Evolutionary conservation across 2,888 invertebrate genomes (phyloP).

Genomic region (Cheilosia scutellata): DNA sequence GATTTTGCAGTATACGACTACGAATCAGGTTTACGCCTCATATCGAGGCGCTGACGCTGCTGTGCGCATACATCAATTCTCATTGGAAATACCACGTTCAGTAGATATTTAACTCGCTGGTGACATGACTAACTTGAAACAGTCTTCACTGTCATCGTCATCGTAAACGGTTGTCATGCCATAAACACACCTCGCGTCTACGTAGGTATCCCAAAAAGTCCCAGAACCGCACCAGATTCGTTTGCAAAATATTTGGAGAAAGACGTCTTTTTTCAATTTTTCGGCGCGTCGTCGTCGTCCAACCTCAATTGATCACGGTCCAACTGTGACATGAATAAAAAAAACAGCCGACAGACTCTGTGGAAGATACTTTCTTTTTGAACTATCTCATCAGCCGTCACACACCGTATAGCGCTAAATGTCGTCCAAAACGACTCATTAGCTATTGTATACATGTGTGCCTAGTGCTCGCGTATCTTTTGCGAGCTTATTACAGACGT

Average conservation of each 20-base stretch:
- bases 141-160: not conserved
- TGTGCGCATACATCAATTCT: conserved; percentile 49
- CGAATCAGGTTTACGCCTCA: conserved; percentile 62
- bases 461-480: conserved; percentile 20
- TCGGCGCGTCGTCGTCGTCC: not conserved
- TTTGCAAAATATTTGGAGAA: conserved; percentile 25
- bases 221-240: conserved; percentile 9
- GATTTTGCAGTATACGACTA: conserved; percentile 63
- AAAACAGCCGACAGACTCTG: not conserved
- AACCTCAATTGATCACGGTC: conserved; percentile 10
- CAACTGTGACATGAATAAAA: conserved; percentile 35
- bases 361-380: conserved; percentile 28
- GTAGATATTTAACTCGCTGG: conserved; percentile 10
- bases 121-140: conserved; percentile 24
- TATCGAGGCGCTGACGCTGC: conserved; percentile 43
- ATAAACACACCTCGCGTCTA: conserved; percentile 4
- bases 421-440: conserved; percentile 8
- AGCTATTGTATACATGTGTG: conserved; percentile 28
- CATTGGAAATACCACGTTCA: conserved; percentile 36
- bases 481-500: conserved; percentile 12
- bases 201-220: conserved; percentile 40
- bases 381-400: conserved; percentile 11
- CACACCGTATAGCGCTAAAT: not conserved
- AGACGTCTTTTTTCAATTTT: conserved; percentile 15
- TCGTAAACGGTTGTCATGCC: conserved; percentile 2